Base-by-base conservation (phyloP, 1,140 invertebrate genomes). In the Catajapyx aquilonaris region DNA sequence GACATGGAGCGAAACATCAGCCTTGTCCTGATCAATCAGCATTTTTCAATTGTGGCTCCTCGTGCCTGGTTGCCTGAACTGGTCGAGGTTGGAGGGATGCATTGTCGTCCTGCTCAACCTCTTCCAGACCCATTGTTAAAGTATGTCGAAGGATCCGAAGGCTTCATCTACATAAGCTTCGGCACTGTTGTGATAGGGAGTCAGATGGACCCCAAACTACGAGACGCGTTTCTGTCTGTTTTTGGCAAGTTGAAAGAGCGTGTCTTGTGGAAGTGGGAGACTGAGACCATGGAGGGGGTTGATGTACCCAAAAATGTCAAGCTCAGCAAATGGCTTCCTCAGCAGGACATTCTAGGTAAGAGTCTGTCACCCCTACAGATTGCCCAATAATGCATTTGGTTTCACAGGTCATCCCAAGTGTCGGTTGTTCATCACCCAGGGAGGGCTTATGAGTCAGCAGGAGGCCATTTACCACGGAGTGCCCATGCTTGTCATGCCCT, bases 221-320 rank as follows among this genome's bases (percentile, higher is more conserved):
- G 55, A 15, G 40, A 60, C 38, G 55, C 48, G 1, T 55, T 73
- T 23, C 57, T 66, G 16, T 52, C 63, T 41, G 61, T 60, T 18
- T 65, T 75, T 39, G 52, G 59, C 22, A 54, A 61, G 40, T 48
- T 75, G 2, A 64, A 66, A 47, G 64, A 71, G 51, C 62, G 57
- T n/a, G n/a, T n/a, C n/a, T n/a, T 52, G 62, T 73, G 69, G 70
- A 74, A 73, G 55, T 69, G 62, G 63, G 66, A 67, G 39, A 54
- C 58, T 32, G 54, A 52, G 47, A 59, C 39, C 45, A 54, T 59
- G 20, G n/a, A n/a, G n/a, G n/a, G n/a, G n/a, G 46, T 56, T 13
- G 54, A 50, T 34, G 31, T 65, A 39, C 61, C 69, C 10, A 19
- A 48, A 16, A 74, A 74, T 52, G 61, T 76, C 19, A 62, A 64